phyloP scores from a whole-genome alignment of 2,113 vertebrate species.

The Myrmecobius fasciatus region DNA sequence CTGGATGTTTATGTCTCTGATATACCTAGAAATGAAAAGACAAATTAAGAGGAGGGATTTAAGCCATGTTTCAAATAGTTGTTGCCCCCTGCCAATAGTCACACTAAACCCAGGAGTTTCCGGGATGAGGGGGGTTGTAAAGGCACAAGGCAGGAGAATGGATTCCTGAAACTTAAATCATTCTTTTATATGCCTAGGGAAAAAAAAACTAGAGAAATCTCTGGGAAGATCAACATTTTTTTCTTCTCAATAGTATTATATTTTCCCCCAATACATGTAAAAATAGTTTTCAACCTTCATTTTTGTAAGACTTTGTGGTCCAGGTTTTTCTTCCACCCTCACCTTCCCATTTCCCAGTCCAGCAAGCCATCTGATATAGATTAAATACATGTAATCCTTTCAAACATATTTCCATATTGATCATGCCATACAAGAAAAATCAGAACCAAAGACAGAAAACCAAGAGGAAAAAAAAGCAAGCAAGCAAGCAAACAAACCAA shows the following conservation, averaged over 20 bases:
- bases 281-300: too few species aligned
- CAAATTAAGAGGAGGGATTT: neutral
- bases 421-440: too few species aligned
- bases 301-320: too few species aligned
- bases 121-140: neutral
- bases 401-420: too few species aligned
- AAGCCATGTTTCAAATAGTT: neutral
- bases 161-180: neutral
- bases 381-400: too few species aligned
- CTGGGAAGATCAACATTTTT: neutral
- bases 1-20: neutral
- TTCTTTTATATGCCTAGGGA: neutral
- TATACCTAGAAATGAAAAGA: neutral
- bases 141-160: neutral
- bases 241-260: neutral
- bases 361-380: too few species aligned
- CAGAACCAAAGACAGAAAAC: too few species aligned
- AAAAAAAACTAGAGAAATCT: neutral
- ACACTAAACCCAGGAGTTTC: neutral
- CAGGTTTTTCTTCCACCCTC: too few species aligned
- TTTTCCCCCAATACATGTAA: too few species aligned
- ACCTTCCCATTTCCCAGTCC: too few species aligned
- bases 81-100: neutral
- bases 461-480: too few species aligned
- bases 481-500: too few species aligned